A percentile compares a stretch with the other conserved stretches of the same genome.
Evolutionary conservation across 2,113 vertebrate genomes (phyloP).

Genomic region (Naja naja): DNA sequence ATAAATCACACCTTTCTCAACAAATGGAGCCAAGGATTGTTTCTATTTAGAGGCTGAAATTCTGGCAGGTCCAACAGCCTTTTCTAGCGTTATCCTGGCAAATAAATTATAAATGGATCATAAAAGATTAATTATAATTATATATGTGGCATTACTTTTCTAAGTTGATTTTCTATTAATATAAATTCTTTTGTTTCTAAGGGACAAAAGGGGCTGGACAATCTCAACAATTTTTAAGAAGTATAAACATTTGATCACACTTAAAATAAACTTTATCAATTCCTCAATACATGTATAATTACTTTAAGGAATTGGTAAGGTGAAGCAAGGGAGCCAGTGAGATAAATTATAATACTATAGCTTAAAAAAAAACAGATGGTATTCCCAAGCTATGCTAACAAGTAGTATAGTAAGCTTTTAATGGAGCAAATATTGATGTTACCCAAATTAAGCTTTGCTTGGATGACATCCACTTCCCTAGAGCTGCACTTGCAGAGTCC

Average conservation of each 20-base stretch:
- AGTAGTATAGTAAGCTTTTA: slow-evolving; percentile 25
- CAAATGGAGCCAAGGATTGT: no score
- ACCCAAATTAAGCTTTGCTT: slow-evolving; percentile 31
- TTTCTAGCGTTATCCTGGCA: neutral
- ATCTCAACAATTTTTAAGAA: slow-evolving; percentile 1
- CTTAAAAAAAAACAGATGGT: neutral
- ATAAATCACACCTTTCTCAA: no score
- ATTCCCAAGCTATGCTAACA: neutral
- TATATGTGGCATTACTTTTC: neutral
- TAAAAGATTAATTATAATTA: neutral
- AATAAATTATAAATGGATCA: neutral
- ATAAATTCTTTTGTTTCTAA: slow-evolving; percentile 14
- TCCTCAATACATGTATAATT: neutral
- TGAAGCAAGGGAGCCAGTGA: neutral
- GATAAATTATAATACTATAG: neutral
- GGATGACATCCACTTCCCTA: slow-evolving; percentile 27
- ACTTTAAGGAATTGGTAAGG: neutral
- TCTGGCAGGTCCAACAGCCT: neutral
- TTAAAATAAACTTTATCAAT: neutral
- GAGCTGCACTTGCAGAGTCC: slow-evolving; percentile 37
- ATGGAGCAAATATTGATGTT: slow-evolving; percentile 26
- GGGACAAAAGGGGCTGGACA: slow-evolving; percentile 24
- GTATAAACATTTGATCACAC: neutral
- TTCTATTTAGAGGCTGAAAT: no score
- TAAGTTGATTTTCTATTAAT: neutral